These are phyloP conservation scores for Dicyrtomina minuta DNA, from an alignment of 2,888 invertebrate genomes.

Conservation along the genomic window DNA sequence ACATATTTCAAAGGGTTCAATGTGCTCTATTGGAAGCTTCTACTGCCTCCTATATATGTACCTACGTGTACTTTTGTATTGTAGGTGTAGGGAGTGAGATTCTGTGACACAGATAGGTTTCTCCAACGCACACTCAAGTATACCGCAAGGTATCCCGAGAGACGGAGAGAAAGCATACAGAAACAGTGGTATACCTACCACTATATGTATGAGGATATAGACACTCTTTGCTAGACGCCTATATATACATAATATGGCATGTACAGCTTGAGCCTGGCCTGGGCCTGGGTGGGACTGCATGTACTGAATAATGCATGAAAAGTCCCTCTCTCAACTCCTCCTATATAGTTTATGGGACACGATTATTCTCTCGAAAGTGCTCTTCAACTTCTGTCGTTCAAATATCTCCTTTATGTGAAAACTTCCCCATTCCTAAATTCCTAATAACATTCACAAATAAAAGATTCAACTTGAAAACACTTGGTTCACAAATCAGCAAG, in stretches of 20 bases:
- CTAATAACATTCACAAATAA: conserved; percentile 20
- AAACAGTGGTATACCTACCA: too few relatives aligned
- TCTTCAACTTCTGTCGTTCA: conserved; percentile 27
- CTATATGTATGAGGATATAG: background rate
- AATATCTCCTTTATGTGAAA: conserved; percentile 19
- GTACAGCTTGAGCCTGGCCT: background rate
- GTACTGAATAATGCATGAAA: conserved; percentile 25
- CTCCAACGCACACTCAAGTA: too few relatives aligned
- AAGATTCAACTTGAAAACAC: conserved; percentile 10
- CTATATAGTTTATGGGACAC: conserved; percentile 22
- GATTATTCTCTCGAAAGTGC: conserved; percentile 20
- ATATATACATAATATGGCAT: background rate
- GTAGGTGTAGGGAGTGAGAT: too few relatives aligned
- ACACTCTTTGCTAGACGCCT: too few relatives aligned
- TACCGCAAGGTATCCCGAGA: too few relatives aligned
- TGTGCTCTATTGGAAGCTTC: too few relatives aligned
- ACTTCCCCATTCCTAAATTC: conserved; percentile 3
- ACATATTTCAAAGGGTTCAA: background rate
- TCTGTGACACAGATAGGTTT: too few relatives aligned
- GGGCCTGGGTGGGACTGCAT: background rate
- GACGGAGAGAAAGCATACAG: background rate
- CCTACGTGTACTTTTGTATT: background rate
- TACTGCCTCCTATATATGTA: too few relatives aligned
- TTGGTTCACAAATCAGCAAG: background rate
- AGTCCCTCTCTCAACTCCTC: conserved; percentile 20